Evolutionary conservation across 2,888 invertebrate species (phyloP).

Genomic region (Euzophera pinguis): DNA sequence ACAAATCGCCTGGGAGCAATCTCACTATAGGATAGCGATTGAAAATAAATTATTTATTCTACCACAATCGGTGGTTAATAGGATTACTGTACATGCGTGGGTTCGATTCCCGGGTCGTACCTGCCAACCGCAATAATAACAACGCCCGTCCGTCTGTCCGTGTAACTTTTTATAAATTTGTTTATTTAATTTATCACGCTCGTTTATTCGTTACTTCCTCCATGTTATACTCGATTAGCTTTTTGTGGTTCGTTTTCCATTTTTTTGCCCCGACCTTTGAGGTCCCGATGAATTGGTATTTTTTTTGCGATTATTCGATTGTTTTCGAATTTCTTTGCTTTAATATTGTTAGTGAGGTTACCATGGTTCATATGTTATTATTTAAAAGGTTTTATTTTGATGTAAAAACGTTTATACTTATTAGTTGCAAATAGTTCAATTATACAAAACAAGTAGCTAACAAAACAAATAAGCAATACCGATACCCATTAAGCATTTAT

Average conservation of each 20-base stretch:
- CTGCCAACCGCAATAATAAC: constrained; percentile 60
- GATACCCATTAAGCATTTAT: constrained; percentile 11
- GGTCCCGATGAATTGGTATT: constrained; percentile 51
- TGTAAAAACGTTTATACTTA: not conserved
- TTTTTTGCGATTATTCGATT: constrained; percentile 52
- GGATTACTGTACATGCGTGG: constrained; percentile 68
- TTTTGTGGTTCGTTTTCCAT: constrained; percentile 63
- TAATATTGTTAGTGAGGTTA: constrained; percentile 13
- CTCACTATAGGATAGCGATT: constrained; percentile 44
- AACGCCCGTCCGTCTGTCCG: constrained; percentile 53
- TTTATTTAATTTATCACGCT: constrained; percentile 78
- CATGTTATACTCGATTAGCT: constrained; percentile 67
- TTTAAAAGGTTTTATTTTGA: not conserved
- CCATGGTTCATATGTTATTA: not conserved
- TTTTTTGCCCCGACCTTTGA: constrained; percentile 45
- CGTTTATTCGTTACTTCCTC: constrained; percentile 75
- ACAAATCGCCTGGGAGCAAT: constrained; percentile 38
- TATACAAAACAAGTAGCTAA: not conserved
- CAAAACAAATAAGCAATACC: constrained; percentile 9
- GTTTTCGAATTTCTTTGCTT: constrained; percentile 42
- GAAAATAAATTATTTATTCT: constrained; percentile 73
- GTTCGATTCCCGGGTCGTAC: constrained; percentile 56
- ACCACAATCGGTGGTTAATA: constrained; percentile 67
- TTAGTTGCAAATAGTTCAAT: not conserved
- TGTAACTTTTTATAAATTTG: constrained; percentile 70